Percentiles rank a stretch among this genome's conserved stretches.
Evolutionary conservation across 2,797 vertebrate species (phyloP).

Genomic region (Tragelaphus oryx): DNA sequence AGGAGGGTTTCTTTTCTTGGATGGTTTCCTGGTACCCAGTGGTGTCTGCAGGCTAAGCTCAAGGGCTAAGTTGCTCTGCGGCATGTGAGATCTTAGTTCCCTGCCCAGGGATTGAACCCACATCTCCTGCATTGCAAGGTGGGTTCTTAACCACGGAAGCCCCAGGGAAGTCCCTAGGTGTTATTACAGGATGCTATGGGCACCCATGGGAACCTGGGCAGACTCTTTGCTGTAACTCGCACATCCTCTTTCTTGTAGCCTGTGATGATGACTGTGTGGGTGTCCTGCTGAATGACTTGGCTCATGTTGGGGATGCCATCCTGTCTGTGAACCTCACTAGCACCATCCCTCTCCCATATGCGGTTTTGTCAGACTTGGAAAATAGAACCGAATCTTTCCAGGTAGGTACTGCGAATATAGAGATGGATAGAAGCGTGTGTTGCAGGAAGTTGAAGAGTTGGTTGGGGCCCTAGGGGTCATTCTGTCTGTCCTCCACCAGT

Average conservation of each 20-base stretch:
- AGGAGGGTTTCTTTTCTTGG: not conserved
- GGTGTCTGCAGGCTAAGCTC: not conserved
- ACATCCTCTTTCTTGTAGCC: constrained; percentile 78
- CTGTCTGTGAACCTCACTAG: constrained; percentile 84
- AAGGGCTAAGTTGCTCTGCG: not conserved
- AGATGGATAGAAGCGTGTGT: not conserved
- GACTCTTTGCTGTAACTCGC: not conserved
- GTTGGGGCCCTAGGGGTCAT: too few species aligned
- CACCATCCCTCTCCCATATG: constrained; percentile 79
- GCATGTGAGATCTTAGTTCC: not conserved
- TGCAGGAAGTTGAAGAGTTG: not conserved
- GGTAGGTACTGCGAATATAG: constrained; percentile 78
- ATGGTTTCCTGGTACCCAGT: not conserved
- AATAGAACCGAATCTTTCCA: constrained; percentile 81
- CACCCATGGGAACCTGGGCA: not conserved
- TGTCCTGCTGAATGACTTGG: constrained; percentile 85
- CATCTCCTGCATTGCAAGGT: not conserved
- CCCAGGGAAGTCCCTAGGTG: not conserved
- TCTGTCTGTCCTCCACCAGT: not conserved
- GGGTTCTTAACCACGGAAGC: not conserved
- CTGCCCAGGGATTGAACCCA: not conserved
- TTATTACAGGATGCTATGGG: fast-evolving
- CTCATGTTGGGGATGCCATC: constrained; percentile 71
- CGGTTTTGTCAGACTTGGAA: constrained; percentile 84
- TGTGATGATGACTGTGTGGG: constrained; percentile 91